A percentile compares a stretch with the other conserved stretches of the same genome.
These are phyloP conservation scores for Rhogogaster chlorosoma DNA, from an alignment of 2,888 invertebrate species.

Conservation along the genomic window DNA sequence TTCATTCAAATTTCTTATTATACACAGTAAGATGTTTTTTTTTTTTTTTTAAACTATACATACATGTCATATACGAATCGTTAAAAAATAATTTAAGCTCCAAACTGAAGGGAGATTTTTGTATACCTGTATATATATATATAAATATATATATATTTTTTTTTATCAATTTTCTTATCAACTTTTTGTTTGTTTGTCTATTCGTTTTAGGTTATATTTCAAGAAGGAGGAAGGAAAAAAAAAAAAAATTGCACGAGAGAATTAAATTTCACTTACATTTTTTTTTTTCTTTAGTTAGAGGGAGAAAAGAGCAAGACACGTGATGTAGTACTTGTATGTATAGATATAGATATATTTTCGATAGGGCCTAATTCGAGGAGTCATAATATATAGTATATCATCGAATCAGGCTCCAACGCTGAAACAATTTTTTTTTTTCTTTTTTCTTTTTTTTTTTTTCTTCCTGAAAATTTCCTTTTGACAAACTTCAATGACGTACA, in stretches of 20 bases:
- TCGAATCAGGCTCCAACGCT: not conserved
- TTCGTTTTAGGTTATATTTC: not conserved
- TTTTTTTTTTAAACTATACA: not conserved
- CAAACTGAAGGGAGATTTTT: not conserved
- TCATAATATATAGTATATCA: not conserved
- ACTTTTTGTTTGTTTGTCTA: not conserved
- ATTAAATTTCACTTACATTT: not conserved
- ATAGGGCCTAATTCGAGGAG: not conserved
- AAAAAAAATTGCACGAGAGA: not conserved
- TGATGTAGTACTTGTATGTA: not conserved
- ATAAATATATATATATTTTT: too few species aligned
- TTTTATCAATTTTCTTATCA: not conserved
- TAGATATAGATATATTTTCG: conserved; percentile 6
- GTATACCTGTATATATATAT: too few species aligned
- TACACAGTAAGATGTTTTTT: not conserved
- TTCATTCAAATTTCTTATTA: not conserved
- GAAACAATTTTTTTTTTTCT: not conserved
- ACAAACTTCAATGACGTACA: too few species aligned
- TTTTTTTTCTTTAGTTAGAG: too few species aligned
- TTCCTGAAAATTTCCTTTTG: not conserved
- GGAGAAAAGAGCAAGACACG: not conserved
- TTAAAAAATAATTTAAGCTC: not conserved
- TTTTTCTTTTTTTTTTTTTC: not conserved
- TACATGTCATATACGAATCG: not conserved
- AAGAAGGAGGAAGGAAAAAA: not conserved